Conservation (phyloP, 2,113 vertebrate species). For the Clarias gariepinus region DNA sequence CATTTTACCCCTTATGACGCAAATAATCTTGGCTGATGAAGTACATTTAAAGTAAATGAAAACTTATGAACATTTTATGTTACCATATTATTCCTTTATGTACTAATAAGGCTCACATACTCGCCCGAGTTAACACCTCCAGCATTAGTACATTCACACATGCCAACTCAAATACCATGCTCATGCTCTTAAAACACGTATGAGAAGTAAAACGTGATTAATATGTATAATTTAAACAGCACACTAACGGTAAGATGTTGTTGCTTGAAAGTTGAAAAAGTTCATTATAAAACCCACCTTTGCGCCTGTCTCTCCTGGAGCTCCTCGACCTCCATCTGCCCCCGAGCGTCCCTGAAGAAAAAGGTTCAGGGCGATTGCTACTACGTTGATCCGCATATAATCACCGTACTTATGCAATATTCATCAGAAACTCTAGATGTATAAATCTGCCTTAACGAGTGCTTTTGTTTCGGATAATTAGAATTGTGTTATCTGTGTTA, state of each 20-base stretch:
- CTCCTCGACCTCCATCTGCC: constrained; percentile 83
- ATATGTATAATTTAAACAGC: neutral
- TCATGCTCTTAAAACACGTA: neutral
- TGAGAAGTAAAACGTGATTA: neutral
- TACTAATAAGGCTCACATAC: neutral
- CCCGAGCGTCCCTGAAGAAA: constrained; percentile 78
- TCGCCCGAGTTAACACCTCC: neutral
- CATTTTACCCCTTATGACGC: neutral
- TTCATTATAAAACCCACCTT: constrained; percentile 72
- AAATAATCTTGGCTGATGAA: neutral
- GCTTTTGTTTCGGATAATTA: neutral
- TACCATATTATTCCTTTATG: neutral
- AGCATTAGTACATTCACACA: neutral
- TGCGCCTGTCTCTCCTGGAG: constrained; percentile 83
- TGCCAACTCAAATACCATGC: neutral
- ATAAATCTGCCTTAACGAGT: neutral
- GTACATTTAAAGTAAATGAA: neutral
- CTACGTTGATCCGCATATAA: constrained; percentile 30
- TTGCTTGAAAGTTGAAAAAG: no score
- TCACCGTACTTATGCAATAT: constrained; percentile 21
- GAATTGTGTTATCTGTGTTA: neutral
- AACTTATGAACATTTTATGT: neutral
- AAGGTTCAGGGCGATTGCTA: constrained; percentile 39
- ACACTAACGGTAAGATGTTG: neutral
- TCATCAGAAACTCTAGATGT: constrained; percentile 17